phyloP scores from a whole-genome alignment of 2,888 invertebrate species.

The Drosophila mimetica region DNA sequence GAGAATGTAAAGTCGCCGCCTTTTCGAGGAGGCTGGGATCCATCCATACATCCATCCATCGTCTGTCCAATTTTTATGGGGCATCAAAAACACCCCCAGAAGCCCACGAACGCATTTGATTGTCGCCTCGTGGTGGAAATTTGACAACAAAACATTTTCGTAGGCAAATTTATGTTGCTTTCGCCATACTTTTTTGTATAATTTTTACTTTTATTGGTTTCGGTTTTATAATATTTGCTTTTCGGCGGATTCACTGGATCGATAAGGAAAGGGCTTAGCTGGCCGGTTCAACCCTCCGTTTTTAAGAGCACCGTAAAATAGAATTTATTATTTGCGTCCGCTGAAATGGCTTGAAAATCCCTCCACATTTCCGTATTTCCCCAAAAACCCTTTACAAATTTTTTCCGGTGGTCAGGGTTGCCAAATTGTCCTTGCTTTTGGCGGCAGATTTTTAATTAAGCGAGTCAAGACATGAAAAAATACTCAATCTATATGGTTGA shows the following conservation, averaged over 20 bases:
- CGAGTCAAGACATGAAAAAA: background rate
- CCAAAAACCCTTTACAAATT: constrained; percentile 3
- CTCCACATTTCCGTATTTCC: background rate
- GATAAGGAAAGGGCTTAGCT: constrained; percentile 15
- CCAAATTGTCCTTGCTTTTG: constrained; percentile 9
- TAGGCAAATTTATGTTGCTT: constrained; percentile 71
- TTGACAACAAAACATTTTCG: constrained; percentile 70
- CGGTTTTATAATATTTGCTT: constrained; percentile 16
- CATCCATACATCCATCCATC: constrained; percentile 32
- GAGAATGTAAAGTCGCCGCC: constrained; percentile 13
- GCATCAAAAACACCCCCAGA: constrained; percentile 3
- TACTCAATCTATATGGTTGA: background rate
- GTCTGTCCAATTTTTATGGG: constrained; percentile 15
- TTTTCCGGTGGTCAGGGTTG: background rate
- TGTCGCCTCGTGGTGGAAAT: constrained; percentile 61
- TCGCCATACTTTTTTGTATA: constrained; percentile 50
- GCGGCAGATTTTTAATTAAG: constrained; percentile 38
- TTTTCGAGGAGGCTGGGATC: constrained; percentile 27
- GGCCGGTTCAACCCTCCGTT: constrained; percentile 8
- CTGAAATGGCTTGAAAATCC: constrained; percentile 12
- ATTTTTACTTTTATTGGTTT: constrained; percentile 20
- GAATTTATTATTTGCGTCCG: constrained; percentile 71
- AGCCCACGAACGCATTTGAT: constrained; percentile 61
- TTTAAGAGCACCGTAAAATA: constrained; percentile 60
- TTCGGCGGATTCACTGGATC: constrained; percentile 5